Percentiles rank a stretch among this genome's conserved stretches.
Conservation (phyloP, 2,113 vertebrate genomes). For the Trematomus loennbergii region DNA sequence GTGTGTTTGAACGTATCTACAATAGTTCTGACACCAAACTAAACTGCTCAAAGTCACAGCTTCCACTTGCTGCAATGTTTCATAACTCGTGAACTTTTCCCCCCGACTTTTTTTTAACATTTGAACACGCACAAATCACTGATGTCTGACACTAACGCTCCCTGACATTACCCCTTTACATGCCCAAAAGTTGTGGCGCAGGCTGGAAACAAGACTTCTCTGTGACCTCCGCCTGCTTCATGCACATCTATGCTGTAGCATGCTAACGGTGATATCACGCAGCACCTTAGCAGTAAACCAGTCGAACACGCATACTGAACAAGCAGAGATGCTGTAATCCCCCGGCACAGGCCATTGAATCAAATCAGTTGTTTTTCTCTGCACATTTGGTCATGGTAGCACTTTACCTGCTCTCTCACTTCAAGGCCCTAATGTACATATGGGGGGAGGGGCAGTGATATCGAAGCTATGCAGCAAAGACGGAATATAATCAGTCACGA, state of each 20-base stretch:
- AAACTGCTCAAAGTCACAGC: too few species aligned
- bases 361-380: slow-evolving; percentile 28
- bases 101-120: too few species aligned
- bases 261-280: slow-evolving; percentile 36
- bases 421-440: slow-evolving; percentile 23
- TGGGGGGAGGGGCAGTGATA: not conserved
- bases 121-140: not conserved
- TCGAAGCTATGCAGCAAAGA: not conserved
- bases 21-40: too few species aligned
- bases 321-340: slow-evolving; percentile 40
- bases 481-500: not conserved
- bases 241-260: slow-evolving; percentile 8
- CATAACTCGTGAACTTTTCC: not conserved
- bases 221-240: slow-evolving; percentile 11
- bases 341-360: slow-evolving; percentile 37
- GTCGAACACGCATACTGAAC: slow-evolving; percentile 28
- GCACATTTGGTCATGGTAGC: slow-evolving; percentile 17
- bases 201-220: not conserved
- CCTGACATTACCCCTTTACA: not conserved
- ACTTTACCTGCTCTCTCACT: slow-evolving; percentile 39
- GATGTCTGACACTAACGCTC: not conserved
- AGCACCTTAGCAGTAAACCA: slow-evolving; percentile 11
- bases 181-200: not conserved
- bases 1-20: too few species aligned
- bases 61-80: too few species aligned